These are phyloP conservation scores for Tetragonisca angustula DNA, from an alignment of 2,888 invertebrate species.

Conservation along the genomic window DNA sequence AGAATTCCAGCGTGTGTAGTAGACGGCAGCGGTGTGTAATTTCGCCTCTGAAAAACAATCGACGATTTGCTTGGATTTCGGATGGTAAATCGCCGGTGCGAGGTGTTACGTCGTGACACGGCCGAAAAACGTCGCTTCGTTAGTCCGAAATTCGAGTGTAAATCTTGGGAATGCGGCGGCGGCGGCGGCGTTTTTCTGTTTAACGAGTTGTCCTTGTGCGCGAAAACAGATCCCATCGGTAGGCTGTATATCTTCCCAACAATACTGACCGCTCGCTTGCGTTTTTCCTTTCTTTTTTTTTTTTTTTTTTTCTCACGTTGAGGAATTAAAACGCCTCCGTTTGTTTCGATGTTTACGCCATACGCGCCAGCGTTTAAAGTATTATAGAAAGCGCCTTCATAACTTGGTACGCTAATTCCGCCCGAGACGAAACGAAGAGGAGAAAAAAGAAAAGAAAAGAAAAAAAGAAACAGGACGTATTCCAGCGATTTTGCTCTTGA, in stretches of 20 bases:
- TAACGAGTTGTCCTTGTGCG: slow-evolving; percentile 51
- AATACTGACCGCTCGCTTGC: slow-evolving; percentile 20
- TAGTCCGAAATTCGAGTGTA: slow-evolving; percentile 56
- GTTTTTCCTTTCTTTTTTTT: neutral
- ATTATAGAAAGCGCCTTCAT: slow-evolving; percentile 56
- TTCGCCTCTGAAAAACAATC: slow-evolving; percentile 44
- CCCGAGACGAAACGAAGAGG: neutral
- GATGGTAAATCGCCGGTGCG: slow-evolving; percentile 15
- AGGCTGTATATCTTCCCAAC: slow-evolving; percentile 53
- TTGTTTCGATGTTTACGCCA: slow-evolving; percentile 41
- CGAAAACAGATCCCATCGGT: slow-evolving; percentile 52
- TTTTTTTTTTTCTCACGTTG: neutral
- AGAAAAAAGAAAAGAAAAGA: neutral
- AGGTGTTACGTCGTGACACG: slow-evolving; percentile 37
- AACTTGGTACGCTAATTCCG: neutral
- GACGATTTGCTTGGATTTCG: slow-evolving; percentile 28
- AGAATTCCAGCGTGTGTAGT: slow-evolving; percentile 31
- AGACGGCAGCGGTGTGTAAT: slow-evolving; percentile 13
- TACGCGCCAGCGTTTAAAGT: slow-evolving; percentile 52
- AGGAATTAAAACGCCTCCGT: slow-evolving; percentile 37
- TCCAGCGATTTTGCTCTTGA: neutral
- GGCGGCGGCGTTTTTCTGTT: slow-evolving; percentile 40
- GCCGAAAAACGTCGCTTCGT: slow-evolving; percentile 54
- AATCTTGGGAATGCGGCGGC: slow-evolving; percentile 53
- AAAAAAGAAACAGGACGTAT: neutral